Percentiles rank a stretch among this genome's conserved stretches.
These are phyloP conservation scores for Zosterops pallidus DNA, from an alignment of 2,113 vertebrate genomes.

Conservation along the genomic window DNA sequence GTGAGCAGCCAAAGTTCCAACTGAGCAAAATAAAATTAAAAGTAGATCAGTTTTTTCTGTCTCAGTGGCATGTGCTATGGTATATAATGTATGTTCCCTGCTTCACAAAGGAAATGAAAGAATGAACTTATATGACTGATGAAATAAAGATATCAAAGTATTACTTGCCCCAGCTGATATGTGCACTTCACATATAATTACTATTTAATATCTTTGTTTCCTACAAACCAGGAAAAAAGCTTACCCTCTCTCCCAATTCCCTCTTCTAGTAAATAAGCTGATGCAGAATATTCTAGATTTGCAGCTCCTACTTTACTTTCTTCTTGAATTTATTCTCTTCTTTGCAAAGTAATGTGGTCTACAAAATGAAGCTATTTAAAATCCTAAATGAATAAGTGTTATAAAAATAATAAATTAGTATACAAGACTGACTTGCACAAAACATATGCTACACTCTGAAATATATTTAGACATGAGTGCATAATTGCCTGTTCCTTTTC, in stretches of 20 bases:
- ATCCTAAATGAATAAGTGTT: slow-evolving; percentile 53
- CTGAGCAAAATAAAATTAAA: slow-evolving; percentile 58
- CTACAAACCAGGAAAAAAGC: slow-evolving; percentile 29
- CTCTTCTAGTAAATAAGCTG: slow-evolving; percentile 39
- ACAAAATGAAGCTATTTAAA: slow-evolving; percentile 57
- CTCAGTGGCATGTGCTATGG: neutral
- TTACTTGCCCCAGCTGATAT: slow-evolving; percentile 47
- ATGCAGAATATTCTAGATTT: slow-evolving; percentile 37
- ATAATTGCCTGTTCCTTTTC: slow-evolving; percentile 40
- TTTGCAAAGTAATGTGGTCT: neutral
- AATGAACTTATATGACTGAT: neutral
- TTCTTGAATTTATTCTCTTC: slow-evolving; percentile 27
- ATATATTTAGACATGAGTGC: neutral
- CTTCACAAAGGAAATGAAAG: slow-evolving; percentile 51
- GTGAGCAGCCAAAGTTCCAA: slow-evolving; percentile 10
- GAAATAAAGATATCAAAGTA: slow-evolving; percentile 56
- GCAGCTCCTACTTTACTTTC: slow-evolving; percentile 29
- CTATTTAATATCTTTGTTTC: slow-evolving; percentile 57
- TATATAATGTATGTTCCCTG: slow-evolving; percentile 20
- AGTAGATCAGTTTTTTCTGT: slow-evolving; percentile 4
- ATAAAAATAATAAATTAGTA: slow-evolving; percentile 63
- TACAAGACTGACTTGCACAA: slow-evolving; percentile 42
- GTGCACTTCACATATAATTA: slow-evolving; percentile 37
- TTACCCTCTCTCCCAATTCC: slow-evolving; percentile 28
- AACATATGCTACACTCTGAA: slow-evolving; percentile 47